Conservation (phyloP, 2,113 vertebrate species). For the Peromyscus polionotus region DNA sequence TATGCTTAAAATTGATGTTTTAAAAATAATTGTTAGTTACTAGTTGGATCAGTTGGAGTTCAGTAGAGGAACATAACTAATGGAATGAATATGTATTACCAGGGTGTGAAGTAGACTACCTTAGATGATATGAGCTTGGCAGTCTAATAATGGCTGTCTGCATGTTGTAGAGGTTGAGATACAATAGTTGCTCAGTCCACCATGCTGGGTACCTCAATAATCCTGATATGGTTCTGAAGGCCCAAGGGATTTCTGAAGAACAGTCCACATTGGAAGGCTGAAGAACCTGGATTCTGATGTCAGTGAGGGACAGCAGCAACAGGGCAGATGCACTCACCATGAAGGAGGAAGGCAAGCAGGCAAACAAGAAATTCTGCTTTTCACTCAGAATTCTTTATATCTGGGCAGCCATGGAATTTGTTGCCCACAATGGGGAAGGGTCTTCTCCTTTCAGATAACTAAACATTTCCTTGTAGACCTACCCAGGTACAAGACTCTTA, state of each 20-base stretch:
- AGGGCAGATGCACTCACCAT: not conserved
- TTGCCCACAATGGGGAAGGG: not conserved
- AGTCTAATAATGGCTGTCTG: not conserved
- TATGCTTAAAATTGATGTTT: not conserved
- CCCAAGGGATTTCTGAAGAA: not conserved
- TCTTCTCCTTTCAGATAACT: not conserved
- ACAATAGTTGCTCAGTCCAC: not conserved
- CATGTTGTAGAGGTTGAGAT: not conserved
- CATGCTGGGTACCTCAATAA: not conserved
- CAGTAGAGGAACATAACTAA: not conserved
- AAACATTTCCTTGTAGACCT: not conserved
- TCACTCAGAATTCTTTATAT: not conserved
- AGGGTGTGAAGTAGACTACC: not conserved
- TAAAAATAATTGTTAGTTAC: not conserved
- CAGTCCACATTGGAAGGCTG: not conserved
- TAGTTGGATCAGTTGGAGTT: not conserved
- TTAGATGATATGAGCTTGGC: not conserved
- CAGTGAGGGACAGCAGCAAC: not conserved
- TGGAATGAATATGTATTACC: not conserved
- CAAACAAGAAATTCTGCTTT: not conserved
- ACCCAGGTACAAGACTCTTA: not conserved
- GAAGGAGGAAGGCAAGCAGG: not conserved
- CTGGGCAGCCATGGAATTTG: not conserved
- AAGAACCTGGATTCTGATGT: too few relatives aligned
- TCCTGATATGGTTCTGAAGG: not conserved